A percentile compares a stretch with the other conserved stretches of the same genome.
These are phyloP conservation scores for Girardinus metallicus DNA, from an alignment of 2,797 vertebrate genomes.

Conservation along the genomic window DNA sequence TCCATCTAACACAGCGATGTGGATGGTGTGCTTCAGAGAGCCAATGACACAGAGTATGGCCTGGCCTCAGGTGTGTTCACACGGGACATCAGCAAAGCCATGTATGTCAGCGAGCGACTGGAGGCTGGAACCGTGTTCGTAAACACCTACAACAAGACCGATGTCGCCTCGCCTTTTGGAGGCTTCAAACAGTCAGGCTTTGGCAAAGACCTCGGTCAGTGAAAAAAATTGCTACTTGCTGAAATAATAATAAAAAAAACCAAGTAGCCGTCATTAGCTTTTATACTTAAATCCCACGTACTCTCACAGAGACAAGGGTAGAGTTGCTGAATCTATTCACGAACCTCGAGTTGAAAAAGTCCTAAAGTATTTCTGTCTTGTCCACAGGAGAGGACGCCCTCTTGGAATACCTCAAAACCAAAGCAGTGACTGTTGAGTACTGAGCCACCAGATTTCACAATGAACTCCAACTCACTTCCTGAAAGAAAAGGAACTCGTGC, in stretches of 20 bases:
- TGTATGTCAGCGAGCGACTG: conserved; percentile 87
- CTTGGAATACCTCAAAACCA: conserved; percentile 95
- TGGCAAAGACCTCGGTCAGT: conserved; percentile 89
- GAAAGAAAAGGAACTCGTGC: neutral
- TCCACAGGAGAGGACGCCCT: conserved; percentile 93
- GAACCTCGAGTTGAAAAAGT: neutral
- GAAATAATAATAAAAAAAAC: neutral
- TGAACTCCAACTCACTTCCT: conserved; percentile 31
- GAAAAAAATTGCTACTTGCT: neutral
- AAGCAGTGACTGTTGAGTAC: conserved; percentile 97
- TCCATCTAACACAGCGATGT: conserved; percentile 74
- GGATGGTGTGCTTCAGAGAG: conserved; percentile 83
- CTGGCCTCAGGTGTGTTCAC: conserved; percentile 90
- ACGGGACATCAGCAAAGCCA: conserved; percentile 86
- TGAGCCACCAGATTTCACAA: conserved; percentile 60
- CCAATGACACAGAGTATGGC: conserved; percentile 88
- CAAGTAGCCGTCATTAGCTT: neutral
- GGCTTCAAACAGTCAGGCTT: conserved; percentile 93
- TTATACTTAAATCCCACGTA: neutral
- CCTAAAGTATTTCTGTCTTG: neutral
- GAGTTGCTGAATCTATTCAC: neutral
- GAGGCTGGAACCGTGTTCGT: conserved; percentile 89
- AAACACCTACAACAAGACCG: conserved; percentile 93
- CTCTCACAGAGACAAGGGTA: neutral
- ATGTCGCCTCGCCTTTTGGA: conserved; percentile 89